A percentile compares a stretch with the other conserved stretches of the same genome.
phyloP scores from a whole-genome alignment of 2,888 invertebrate species.

The Nemurella pictetii region DNA sequence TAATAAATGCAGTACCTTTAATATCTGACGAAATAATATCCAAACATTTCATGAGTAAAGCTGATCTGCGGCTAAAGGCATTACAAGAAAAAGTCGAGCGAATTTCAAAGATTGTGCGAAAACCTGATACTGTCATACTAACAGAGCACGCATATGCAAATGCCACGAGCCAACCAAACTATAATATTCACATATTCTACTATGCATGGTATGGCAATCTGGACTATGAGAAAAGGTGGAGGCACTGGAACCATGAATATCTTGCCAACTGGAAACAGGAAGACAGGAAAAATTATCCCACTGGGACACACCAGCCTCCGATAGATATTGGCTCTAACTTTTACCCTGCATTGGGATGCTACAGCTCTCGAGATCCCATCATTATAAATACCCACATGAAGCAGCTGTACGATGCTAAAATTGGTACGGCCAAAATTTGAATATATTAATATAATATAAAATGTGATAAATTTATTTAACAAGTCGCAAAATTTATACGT shows the following conservation, averaged over 20 bases:
- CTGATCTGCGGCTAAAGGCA: conserved; percentile 46
- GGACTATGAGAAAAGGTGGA: conserved; percentile 48
- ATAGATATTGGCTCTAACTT: conserved; percentile 59
- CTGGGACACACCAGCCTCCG: conserved; percentile 58
- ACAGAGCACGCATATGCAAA: conserved; percentile 44
- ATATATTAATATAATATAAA: no score
- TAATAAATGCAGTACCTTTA: conserved; percentile 7
- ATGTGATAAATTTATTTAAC: conserved; percentile 9
- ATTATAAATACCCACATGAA: conserved; percentile 62
- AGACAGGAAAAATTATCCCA: conserved; percentile 52
- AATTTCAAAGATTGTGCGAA: conserved; percentile 48
- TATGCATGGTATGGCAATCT: conserved; percentile 50
- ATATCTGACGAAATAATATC: conserved; percentile 32
- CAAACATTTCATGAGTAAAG: conserved; percentile 30
- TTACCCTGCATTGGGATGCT: conserved; percentile 58
- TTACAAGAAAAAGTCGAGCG: conserved; percentile 47
- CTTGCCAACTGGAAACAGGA: conserved; percentile 56
- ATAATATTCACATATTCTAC: conserved; percentile 51
- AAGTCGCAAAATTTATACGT: background rate
- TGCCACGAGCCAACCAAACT: conserved; percentile 47
- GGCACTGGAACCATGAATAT: conserved; percentile 51
- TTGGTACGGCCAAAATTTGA: conserved; percentile 50
- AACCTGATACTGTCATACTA: conserved; percentile 44
- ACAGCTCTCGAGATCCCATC: conserved; percentile 56
- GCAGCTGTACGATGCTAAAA: conserved; percentile 61